A percentile compares a stretch with the other conserved stretches of the same genome.
phyloP scores from a whole-genome alignment of 2,113 vertebrate species.

The Tachuris rubrigastra region DNA sequence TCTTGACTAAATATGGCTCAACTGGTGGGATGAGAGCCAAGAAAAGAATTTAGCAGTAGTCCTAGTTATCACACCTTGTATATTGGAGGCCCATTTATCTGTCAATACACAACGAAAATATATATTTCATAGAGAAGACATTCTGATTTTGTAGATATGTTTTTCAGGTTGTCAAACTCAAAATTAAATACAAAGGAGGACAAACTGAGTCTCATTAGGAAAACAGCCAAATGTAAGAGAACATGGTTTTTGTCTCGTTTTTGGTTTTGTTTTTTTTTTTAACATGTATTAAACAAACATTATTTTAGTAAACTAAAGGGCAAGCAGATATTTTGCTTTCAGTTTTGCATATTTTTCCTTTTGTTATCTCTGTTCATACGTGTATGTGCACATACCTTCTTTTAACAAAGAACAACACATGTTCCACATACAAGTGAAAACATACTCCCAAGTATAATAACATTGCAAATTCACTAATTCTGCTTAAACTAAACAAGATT shows the following conservation, averaged over 20 bases:
- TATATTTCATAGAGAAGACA: neutral
- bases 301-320: neutral
- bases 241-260: too few relatives aligned
- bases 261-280: neutral
- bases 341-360: neutral
- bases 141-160: neutral
- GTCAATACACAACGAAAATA: neutral
- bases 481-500: neutral
- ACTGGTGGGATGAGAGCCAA: neutral
- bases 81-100: neutral
- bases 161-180: neutral
- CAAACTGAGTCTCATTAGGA: neutral
- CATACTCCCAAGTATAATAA: neutral
- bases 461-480: neutral
- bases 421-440: neutral
- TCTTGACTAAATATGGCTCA: constrained; percentile 1
- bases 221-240: neutral
- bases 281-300: neutral
- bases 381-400: neutral
- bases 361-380: neutral
- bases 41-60: neutral
- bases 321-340: neutral
- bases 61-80: neutral
- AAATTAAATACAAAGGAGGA: neutral
- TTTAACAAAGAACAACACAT: neutral